Percentiles rank a stretch among this genome's conserved stretches.
Conservation (phyloP, 2,113 vertebrate genomes). For the Rhagologus leucostigma region DNA sequence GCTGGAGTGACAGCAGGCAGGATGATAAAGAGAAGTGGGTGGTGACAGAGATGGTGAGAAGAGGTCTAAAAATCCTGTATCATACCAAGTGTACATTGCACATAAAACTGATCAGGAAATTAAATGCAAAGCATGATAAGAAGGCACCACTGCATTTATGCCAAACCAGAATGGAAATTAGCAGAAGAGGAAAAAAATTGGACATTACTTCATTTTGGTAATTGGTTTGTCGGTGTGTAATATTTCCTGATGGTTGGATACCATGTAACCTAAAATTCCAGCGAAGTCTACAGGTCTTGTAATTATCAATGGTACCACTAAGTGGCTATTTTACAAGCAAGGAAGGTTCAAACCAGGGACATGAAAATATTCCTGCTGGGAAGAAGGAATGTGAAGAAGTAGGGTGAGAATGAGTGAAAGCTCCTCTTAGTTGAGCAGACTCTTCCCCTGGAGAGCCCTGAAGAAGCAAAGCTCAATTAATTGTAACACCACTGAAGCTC, state of each 20-base stretch:
- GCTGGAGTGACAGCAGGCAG: neutral
- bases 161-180: neutral
- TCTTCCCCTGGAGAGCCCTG: neutral
- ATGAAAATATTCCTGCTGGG: neutral
- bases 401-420: neutral
- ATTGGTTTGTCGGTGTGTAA: neutral
- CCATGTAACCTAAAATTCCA: neutral
- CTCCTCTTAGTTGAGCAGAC: neutral
- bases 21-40: neutral
- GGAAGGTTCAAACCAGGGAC: neutral
- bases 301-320: neutral
- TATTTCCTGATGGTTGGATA: neutral
- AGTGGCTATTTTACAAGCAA: neutral
- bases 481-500: conserved; percentile 4
- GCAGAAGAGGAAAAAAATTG: neutral
- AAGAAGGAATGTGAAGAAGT: neutral
- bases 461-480: conserved; percentile 49
- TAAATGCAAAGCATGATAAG: neutral
- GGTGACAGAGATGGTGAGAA: neutral
- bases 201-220: neutral
- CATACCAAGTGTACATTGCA: neutral
- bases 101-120: neutral
- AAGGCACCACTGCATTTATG: neutral
- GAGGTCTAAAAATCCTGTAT: neutral
- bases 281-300: neutral